phyloP scores from a whole-genome alignment of 2,888 invertebrate genomes.

The Junonia oenone region DNA sequence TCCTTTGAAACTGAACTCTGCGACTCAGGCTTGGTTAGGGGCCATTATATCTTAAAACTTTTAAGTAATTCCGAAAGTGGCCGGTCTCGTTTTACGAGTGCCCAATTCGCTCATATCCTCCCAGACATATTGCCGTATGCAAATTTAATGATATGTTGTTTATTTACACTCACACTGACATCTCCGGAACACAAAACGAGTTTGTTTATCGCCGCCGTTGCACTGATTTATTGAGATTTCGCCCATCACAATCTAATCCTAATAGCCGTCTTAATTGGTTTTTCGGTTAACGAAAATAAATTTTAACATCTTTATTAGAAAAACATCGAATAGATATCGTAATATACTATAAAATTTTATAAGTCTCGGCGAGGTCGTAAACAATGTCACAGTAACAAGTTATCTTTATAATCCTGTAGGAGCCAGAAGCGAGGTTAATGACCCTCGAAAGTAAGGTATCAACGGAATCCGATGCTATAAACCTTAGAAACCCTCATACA shows the following conservation, averaged over 20 bases:
- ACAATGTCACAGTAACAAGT: slow-evolving; percentile 47
- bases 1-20: not conserved
- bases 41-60: slow-evolving; percentile 42
- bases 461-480: slow-evolving; percentile 56
- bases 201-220: slow-evolving; percentile 34
- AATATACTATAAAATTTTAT: slow-evolving; percentile 40
- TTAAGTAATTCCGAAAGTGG: slow-evolving; percentile 43
- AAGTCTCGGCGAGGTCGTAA: slow-evolving; percentile 50
- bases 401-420: slow-evolving; percentile 54
- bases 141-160: slow-evolving; percentile 60
- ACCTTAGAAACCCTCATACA: slow-evolving; percentile 65
- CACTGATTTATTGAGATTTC: slow-evolving; percentile 34
- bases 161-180: slow-evolving; percentile 50
- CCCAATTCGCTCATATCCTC: slow-evolving; percentile 45
- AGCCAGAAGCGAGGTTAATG: slow-evolving; percentile 60
- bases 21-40: slow-evolving; percentile 21
- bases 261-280: slow-evolving; percentile 20
- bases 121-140: slow-evolving; percentile 58
- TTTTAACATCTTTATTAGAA: slow-evolving; percentile 1
- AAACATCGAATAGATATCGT: not conserved
- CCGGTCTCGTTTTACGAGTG: slow-evolving; percentile 45
- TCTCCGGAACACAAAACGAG: slow-evolving; percentile 37
- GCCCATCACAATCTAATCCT: slow-evolving; percentile 24
- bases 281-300: slow-evolving; percentile 13
- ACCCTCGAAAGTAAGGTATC: slow-evolving; percentile 60